Evolutionary conservation across 2,888 invertebrate species (phyloP).

Genomic region (Calliscelio sp.): DNA sequence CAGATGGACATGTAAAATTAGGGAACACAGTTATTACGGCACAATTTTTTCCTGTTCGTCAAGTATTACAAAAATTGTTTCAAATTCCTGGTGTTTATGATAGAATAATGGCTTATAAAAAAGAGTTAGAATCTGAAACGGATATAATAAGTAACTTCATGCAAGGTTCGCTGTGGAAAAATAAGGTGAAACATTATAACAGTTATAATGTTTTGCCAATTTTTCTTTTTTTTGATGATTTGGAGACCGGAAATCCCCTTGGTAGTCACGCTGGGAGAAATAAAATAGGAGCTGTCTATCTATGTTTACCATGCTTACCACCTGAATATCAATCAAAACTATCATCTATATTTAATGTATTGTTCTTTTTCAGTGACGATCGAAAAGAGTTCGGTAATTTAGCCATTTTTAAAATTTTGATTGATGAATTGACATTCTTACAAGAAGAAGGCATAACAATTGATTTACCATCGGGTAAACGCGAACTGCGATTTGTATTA

Average conservation of each 20-base stretch:
- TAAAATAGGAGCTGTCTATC: constrained; percentile 40
- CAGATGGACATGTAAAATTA: not conserved
- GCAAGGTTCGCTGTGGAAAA: constrained; percentile 33
- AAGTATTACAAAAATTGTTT: constrained; percentile 1
- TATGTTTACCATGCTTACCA: constrained; percentile 45
- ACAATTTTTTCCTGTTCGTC: constrained; percentile 8
- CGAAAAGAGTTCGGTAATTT: constrained; percentile 45
- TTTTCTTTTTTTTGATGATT: constrained; percentile 52
- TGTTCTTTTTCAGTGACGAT: constrained; percentile 42
- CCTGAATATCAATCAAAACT: constrained; percentile 32
- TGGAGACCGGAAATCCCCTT: constrained; percentile 41
- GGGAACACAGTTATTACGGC: constrained; percentile 1
- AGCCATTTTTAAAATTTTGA: constrained; percentile 18
- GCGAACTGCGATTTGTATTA: constrained; percentile 42
- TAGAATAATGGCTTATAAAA: constrained; percentile 3
- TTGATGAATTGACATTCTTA: constrained; percentile 30
- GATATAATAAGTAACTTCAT: constrained; percentile 33
- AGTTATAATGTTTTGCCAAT: constrained; percentile 21
- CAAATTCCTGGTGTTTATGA: not conserved
- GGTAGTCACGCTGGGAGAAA: constrained; percentile 15
- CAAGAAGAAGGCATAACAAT: constrained; percentile 65
- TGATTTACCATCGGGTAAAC: constrained; percentile 5
- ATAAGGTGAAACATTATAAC: constrained; percentile 3
- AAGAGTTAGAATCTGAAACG: constrained; percentile 8
- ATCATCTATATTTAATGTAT: constrained; percentile 27